Evolutionary conservation across 1,140 invertebrate genomes (phyloP), one percentile per base, ranked within the genome.

Genomic region (Parasteatoda tepidariorum): DNA sequence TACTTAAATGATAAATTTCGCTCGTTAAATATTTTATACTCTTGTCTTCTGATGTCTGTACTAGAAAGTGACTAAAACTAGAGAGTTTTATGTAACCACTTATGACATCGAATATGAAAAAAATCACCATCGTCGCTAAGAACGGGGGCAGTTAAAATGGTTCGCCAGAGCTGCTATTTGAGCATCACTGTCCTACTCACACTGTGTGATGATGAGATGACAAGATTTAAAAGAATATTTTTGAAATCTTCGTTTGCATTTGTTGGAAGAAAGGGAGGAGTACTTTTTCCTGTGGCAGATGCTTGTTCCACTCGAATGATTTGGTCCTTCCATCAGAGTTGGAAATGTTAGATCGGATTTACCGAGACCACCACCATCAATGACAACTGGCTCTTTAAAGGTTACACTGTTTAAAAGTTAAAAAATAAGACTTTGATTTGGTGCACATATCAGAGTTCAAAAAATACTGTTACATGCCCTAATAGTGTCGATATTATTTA

Each of bases 91-190:
- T 94, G 86, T 96, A 96, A 3, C 92, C 90, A 34, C 84, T 83
- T 26, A 61, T 87, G 1, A 95, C 91, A 89, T 95, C 93, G 88
- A 94, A 96, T 68, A 97, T 93, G 88, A n/a, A 93, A 97, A 90
- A 96, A 98, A 90, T 98, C 96, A 1, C 95, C 97, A 88, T 98
- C 96, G 85, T 93, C 94, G 87, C 95, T 96, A 0, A 98, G 86
- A 15, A 97, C 92, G n/a, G 3, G 96, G 96, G 86, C 95, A 97
- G 34, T 94, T 90, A 5, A 96, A 90, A 70, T 92, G 89, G 84
- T 92, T 92, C 0, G 95, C 94, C 68, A 97, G 86, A 0, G 92
- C 92, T 2, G 95, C 95, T 75, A 97, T 92, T 87, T 96, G 93
- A 85, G 93, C 92, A 88, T 98, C 96, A 55, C 95, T 95, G 90